Evolutionary conservation across 92 coral and sea anemone genomes (phyloP).

Genomic region (Isaurus tuberculatus): DNA sequence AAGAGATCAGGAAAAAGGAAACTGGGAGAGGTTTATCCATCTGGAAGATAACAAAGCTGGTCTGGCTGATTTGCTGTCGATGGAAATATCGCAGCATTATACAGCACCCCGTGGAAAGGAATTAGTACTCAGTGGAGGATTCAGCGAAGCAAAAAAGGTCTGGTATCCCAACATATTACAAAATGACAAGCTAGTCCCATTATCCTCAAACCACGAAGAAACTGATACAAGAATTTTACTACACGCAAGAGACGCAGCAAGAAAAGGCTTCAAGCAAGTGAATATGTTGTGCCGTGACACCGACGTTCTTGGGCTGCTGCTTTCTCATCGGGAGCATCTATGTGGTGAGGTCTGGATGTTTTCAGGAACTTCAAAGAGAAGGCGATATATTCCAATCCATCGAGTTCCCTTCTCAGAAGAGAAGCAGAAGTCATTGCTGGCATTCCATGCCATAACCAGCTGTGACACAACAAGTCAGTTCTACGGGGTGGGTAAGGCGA

Average conservation of each 20-base stretch:
- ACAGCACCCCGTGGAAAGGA: background rate
- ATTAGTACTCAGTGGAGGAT: constrained; percentile 40
- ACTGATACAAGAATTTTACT: constrained; percentile 70
- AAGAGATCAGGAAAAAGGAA: constrained; percentile 26
- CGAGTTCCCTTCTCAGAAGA: constrained; percentile 48
- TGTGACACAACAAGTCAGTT: constrained; percentile 70
- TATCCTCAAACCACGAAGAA: constrained; percentile 66
- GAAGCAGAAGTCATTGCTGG: constrained; percentile 63
- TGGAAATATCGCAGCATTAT: background rate
- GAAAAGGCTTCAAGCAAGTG: constrained; percentile 63
- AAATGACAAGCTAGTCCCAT: background rate
- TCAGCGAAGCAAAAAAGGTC: constrained; percentile 61
- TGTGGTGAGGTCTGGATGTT: constrained; percentile 72
- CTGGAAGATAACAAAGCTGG: background rate
- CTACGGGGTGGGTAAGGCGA: constrained; percentile 29
- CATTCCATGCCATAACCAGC: constrained; percentile 71
- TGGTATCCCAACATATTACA: constrained; percentile 58
- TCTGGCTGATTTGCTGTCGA: background rate
- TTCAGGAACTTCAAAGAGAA: constrained; percentile 63
- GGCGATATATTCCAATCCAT: constrained; percentile 61
- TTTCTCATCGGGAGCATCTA: constrained; percentile 64
- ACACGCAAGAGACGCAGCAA: constrained; percentile 68
- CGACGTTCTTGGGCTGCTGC: constrained; percentile 54
- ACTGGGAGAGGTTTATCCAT: background rate
- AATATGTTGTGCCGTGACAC: constrained; percentile 68